Percentiles rank a stretch among this genome's conserved stretches.
These are phyloP conservation scores for Heterohyrax brucei DNA, from an alignment of 2,797 vertebrate species.

Conservation along the genomic window DNA sequence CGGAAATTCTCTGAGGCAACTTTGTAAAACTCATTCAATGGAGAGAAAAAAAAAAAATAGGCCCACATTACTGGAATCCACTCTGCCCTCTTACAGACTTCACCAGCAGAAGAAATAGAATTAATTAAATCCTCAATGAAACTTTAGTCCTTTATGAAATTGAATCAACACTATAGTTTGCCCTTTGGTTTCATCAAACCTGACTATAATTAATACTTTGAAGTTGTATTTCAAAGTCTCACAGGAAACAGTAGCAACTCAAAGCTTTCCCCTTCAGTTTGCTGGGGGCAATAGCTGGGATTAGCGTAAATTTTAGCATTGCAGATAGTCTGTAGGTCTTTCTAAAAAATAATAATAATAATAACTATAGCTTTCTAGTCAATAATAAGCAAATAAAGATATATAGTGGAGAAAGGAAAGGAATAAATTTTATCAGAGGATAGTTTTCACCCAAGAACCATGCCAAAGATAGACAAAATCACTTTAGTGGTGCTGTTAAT, in stretches of 20 bases:
- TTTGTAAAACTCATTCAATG: constrained; percentile 68
- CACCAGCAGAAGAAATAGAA: constrained; percentile 74
- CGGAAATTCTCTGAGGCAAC: constrained; percentile 71
- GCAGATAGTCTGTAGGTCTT: not conserved
- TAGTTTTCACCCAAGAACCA: not conserved
- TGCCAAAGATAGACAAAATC: not conserved
- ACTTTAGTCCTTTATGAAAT: constrained; percentile 66
- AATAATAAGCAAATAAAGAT: constrained; percentile 56
- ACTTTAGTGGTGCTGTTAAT: constrained; percentile 33
- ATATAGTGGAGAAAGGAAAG: not conserved
- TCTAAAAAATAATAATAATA: not conserved
- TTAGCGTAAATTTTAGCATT: not conserved
- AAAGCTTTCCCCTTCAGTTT: constrained; percentile 58
- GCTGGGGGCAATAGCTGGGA: constrained; percentile 37
- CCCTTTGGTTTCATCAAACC: constrained; percentile 72
- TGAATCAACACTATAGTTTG: constrained; percentile 76
- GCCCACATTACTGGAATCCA: constrained; percentile 56
- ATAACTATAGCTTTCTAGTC: not conserved
- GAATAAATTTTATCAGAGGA: constrained; percentile 18
- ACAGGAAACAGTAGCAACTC: constrained; percentile 43
- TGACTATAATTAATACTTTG: constrained; percentile 82
- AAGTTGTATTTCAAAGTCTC: constrained; percentile 77
- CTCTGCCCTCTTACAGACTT: constrained; percentile 41
- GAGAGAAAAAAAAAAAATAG: not conserved
- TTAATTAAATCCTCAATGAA: constrained; percentile 83